phyloP scores from a whole-genome alignment of 2,797 vertebrate genomes.

The Phrynocephalus forsythii region DNA sequence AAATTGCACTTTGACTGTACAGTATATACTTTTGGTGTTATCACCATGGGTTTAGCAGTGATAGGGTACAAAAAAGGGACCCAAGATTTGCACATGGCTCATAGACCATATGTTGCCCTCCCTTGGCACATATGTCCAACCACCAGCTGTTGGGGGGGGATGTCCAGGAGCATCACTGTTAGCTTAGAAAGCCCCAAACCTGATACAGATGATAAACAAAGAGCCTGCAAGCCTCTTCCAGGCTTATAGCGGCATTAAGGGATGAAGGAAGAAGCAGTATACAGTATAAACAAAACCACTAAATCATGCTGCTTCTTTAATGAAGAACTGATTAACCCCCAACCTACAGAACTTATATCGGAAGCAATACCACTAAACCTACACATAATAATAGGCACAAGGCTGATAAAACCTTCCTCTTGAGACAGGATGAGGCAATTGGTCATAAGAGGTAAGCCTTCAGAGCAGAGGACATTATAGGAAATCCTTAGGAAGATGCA shows the following conservation, averaged over 20 bases:
- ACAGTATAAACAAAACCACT: slow-evolving; percentile 44
- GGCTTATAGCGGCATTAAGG: background rate
- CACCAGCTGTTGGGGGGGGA: background rate
- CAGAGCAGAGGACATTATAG: slow-evolving; percentile 36
- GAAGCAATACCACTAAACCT: slow-evolving; percentile 37
- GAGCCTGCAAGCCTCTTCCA: background rate
- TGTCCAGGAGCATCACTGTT: background rate
- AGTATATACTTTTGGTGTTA: background rate
- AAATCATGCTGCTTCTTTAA: slow-evolving; percentile 36
- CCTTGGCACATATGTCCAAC: background rate
- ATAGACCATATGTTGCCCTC: background rate
- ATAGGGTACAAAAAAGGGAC: background rate
- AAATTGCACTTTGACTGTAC: background rate
- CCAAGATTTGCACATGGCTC: background rate
- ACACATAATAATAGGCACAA: slow-evolving; percentile 35
- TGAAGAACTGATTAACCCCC: slow-evolving; percentile 49
- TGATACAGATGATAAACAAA: background rate
- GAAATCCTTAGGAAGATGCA: slow-evolving; percentile 79
- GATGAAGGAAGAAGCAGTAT: background rate
- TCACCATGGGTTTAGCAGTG: background rate
- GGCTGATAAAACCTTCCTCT: slow-evolving; percentile 37
- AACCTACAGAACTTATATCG: slow-evolving; percentile 17
- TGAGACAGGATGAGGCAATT: slow-evolving; percentile 7
- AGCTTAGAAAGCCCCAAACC: background rate
- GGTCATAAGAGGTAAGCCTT: slow-evolving; percentile 23